These are phyloP conservation scores for Carposina sasakii DNA, from an alignment of 1,140 invertebrate genomes.

Conservation along the genomic window DNA sequence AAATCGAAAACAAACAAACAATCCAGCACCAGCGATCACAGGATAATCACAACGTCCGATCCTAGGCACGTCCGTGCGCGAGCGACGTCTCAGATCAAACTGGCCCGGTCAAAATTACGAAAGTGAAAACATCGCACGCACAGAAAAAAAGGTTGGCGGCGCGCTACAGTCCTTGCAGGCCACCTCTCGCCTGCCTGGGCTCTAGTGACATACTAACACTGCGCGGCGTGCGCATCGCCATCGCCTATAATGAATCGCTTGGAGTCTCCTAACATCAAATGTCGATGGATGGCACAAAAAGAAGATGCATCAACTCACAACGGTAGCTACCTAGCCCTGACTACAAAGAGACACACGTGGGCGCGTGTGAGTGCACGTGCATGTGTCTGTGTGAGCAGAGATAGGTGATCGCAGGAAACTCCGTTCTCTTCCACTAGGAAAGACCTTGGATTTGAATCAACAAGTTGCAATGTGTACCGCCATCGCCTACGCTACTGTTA, in stretches of 20 bases:
- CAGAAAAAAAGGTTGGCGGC: constrained; percentile 69
- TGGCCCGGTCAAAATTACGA: constrained; percentile 71
- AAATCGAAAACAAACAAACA: constrained; percentile 45
- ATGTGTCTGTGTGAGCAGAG: constrained; percentile 58
- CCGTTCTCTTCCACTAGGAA: constrained; percentile 74
- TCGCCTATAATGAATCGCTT: constrained; percentile 64
- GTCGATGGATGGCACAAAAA: constrained; percentile 60
- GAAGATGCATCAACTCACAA: constrained; percentile 62
- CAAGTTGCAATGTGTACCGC: constrained; percentile 68
- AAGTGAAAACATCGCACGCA: constrained; percentile 73
- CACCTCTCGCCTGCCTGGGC: constrained; percentile 67
- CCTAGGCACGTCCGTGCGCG: constrained; percentile 67
- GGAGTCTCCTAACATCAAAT: constrained; percentile 56
- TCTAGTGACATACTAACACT: constrained; percentile 70
- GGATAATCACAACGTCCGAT: constrained; percentile 63
- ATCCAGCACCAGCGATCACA: constrained; percentile 66
- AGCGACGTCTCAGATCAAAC: constrained; percentile 69
- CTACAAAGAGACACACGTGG: constrained; percentile 64
- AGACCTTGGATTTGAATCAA: constrained; percentile 71
- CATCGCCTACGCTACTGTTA: constrained; percentile 65
- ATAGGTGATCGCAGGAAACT: constrained; percentile 71
- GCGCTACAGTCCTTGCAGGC: constrained; percentile 66
- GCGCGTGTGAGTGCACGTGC: constrained; percentile 62
- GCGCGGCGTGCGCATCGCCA: constrained; percentile 60
- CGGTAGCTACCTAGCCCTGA: constrained; percentile 63